Evolutionary conservation across 2,797 vertebrate genomes (phyloP).

Genomic region (Podarcis siculus): DNA sequence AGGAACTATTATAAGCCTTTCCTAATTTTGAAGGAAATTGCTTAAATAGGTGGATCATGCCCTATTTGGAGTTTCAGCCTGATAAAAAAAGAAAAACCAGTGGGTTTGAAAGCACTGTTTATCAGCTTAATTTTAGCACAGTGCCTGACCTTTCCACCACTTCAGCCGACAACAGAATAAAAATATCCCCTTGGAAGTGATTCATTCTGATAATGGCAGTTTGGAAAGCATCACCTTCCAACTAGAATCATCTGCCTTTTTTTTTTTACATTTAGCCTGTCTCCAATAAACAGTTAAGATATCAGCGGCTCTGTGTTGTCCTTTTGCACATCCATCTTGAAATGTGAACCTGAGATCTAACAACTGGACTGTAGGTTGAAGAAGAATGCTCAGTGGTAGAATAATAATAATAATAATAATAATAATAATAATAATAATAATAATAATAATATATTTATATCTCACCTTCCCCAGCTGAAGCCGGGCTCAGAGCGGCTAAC

Average conservation of each 20-base stretch:
- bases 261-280: constrained; percentile 43
- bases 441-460: too few species aligned
- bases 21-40: too few species aligned
- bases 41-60: neutral
- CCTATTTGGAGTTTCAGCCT: neutral
- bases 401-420: too few species aligned
- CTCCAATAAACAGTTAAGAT: constrained; percentile 28
- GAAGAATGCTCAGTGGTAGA: too few species aligned
- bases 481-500: too few species aligned
- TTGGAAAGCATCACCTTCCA: constrained; percentile 53
- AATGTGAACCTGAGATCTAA: constrained; percentile 35
- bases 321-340: constrained; percentile 38
- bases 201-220: constrained; percentile 36
- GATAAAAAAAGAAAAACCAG: neutral
- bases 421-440: too few species aligned
- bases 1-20: neutral
- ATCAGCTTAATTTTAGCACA: constrained; percentile 44
- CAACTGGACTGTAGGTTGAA: neutral
- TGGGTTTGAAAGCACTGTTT: constrained; percentile 15
- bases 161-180: constrained; percentile 45
- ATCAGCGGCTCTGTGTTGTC: neutral
- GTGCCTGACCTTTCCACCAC: constrained; percentile 29
- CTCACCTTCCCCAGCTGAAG: too few species aligned
- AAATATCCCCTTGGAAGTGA: constrained; percentile 53
- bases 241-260: constrained; percentile 31